These are phyloP conservation scores for Orthonychiurus folsomi DNA, from an alignment of 2,888 invertebrate species.

Conservation along the genomic window DNA sequence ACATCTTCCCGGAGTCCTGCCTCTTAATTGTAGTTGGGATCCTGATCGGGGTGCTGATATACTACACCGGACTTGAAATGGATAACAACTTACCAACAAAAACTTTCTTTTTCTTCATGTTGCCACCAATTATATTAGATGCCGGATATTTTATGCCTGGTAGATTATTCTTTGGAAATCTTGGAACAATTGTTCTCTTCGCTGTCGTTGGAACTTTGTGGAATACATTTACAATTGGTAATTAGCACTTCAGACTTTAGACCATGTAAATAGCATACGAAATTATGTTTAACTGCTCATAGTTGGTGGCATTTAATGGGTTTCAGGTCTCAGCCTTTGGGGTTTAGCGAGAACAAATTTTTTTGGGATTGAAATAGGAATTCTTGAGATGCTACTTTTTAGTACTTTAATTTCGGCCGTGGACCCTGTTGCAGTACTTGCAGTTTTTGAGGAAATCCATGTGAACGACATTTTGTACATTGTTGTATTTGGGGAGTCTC, in stretches of 20 bases:
- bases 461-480: conserved; percentile 97
- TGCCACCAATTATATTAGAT: conserved; percentile 95
- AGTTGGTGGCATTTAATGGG: no score
- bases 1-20: conserved; percentile 94
- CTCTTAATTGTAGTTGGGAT: conserved; percentile 92
- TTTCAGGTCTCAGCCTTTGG: conserved; percentile 71
- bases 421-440: conserved; percentile 92
- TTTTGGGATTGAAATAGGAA: conserved; percentile 64
- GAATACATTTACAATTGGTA: conserved; percentile 84
- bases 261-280: not conserved
- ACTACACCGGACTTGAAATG: conserved; percentile 66
- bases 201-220: conserved; percentile 93
- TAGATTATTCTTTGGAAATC: conserved; percentile 92
- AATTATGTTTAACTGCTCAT: no score
- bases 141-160: conserved; percentile 99
- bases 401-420: conserved; percentile 90
- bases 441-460: conserved; percentile 96
- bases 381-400: conserved; percentile 79
- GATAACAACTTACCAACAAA: conserved; percentile 84
- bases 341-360: conserved; percentile 71
- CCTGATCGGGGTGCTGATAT: conserved; percentile 74
- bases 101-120: conserved; percentile 93
- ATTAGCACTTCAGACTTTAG: conserved; percentile 8
- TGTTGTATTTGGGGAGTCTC: conserved; percentile 95
- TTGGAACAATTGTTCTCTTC: conserved; percentile 89